Conservation (phyloP, 2,113 vertebrate genomes). For the Fulmarus glacialis region DNA sequence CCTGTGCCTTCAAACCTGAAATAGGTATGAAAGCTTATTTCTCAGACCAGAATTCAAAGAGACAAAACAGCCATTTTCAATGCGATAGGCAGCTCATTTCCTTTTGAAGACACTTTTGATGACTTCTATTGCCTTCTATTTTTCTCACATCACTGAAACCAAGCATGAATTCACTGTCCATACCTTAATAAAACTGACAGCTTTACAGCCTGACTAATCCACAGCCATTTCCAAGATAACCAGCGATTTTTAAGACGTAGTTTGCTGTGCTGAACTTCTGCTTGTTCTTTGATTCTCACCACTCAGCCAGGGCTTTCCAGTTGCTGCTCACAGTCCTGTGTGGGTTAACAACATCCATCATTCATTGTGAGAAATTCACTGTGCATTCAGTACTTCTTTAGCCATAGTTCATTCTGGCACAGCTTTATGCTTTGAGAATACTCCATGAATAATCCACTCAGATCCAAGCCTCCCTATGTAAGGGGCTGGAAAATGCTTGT, state of each 20-base stretch:
- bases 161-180: background rate
- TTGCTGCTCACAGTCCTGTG: background rate
- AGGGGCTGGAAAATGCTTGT: background rate
- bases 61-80: background rate
- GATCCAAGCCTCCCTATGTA: background rate
- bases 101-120: background rate
- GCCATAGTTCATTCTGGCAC: background rate
- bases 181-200: slow-evolving; percentile 1
- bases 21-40: background rate
- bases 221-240: background rate
- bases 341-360: background rate
- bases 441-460: background rate
- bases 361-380: background rate
- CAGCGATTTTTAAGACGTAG: background rate
- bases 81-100: background rate
- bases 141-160: background rate
- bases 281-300: background rate
- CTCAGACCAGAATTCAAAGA: background rate
- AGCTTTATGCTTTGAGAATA: background rate
- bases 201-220: background rate
- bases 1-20: slow-evolving; percentile 7
- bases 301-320: background rate
- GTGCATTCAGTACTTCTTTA: background rate
- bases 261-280: background rate
- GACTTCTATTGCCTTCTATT: background rate